phyloP scores from a whole-genome alignment of 2,113 vertebrate species.

The Pituophis catenifer region DNA sequence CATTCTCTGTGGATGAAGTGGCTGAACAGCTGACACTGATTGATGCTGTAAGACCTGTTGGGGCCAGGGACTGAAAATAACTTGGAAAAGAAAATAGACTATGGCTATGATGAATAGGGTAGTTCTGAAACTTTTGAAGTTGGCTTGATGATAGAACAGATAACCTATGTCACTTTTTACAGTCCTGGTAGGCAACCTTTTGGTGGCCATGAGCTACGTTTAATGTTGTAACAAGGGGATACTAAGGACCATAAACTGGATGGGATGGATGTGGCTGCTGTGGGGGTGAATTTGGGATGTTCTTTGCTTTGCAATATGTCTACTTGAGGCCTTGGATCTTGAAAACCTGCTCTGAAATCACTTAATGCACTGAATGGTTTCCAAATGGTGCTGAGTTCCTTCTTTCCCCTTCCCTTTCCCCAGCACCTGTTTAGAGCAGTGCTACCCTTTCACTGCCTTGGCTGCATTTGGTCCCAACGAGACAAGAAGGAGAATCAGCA shows the following conservation, averaged over 20 bases:
- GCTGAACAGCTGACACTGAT: conserved; percentile 81
- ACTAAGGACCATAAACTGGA: neutral
- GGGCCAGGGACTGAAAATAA: neutral
- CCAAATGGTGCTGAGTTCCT: too few relatives aligned
- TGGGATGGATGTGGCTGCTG: neutral
- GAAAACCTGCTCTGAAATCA: neutral
- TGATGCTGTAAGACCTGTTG: conserved; percentile 69
- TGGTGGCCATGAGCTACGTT: neutral
- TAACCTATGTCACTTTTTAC: neutral
- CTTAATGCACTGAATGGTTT: accelerated
- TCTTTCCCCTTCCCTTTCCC: neutral
- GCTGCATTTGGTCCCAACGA: conserved; percentile 87
- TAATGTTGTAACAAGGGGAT: neutral
- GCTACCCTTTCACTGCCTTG: conserved; percentile 83
- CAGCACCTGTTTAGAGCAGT: conserved; percentile 83
- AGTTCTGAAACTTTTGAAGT: neutral
- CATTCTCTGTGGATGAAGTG: conserved; percentile 71
- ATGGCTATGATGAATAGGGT: neutral
- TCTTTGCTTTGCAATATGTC: neutral
- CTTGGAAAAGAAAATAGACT: neutral
- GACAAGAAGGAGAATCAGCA: conserved; percentile 80
- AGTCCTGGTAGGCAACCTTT: neutral
- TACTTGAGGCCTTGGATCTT: neutral
- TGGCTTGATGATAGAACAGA: neutral
- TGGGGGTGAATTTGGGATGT: neutral